Evolutionary conservation across 2,888 invertebrate genomes (phyloP), one percentile per base, ranked within the genome.

Genomic region (Acrobasis suavella): DNA sequence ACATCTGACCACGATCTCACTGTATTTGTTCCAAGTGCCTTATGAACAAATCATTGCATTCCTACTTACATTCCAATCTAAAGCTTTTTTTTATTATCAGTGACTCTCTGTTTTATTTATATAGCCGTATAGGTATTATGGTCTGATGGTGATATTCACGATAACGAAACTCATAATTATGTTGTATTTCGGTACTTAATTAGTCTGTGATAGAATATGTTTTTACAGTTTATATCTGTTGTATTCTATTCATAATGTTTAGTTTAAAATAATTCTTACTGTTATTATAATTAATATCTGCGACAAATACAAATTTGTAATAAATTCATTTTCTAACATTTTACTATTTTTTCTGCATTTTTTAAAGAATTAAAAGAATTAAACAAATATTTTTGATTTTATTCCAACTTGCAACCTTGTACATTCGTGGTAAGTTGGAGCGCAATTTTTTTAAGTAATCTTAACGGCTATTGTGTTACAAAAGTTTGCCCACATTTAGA

Each of bases 1-100:
- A 70, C 67, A 71, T 74, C 76, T 77, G 77, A 81, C 75, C 80
- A 80, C 77, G 81, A 82, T 83, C 81, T 86, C 79, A 76, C 74
- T 82, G 78, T 88, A 89, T 90, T 90, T 88, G 89, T 91, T 92
- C 85, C 84, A 91, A 91, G 90, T 92, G 91, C 91, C 91, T 91
- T 91, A 91, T 80, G 86, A 89, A 87, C 87, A 89, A 89, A 88
- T 88, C 78, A 76, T 83, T 82, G 80, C 86, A 91, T 89, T 89
- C 86, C 87, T 85, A 83, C 72, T 74, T 77, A 81, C 84, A 88
- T 87, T 89, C 83, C 86, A 82, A 75, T 75, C 64, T 66, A 37
- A 64, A 12, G 14, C 58, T 61, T 61, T 63, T 37, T 59, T 51
- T 61, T 61, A 32, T 64, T 65, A 60, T 62, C 15, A 39, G 12